Percentiles rank a stretch among this genome's conserved stretches.
Conservation (phyloP, 1,140 invertebrate species). For the Oppia nitens region DNA sequence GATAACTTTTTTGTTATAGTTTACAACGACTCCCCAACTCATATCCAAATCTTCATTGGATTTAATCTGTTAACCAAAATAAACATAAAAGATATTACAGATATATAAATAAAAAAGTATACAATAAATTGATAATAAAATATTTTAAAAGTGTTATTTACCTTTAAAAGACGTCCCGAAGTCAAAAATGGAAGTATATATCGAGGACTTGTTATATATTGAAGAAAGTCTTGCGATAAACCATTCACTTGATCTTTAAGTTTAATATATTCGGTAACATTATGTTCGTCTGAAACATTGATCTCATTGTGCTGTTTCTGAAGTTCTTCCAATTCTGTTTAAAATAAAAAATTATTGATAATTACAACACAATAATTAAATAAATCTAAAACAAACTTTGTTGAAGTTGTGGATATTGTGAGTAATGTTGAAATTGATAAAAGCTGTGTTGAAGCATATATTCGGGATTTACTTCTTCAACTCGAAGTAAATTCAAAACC, state of each 20-base stretch:
- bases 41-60: slow-evolving; percentile 70
- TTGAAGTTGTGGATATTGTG: slow-evolving; percentile 70
- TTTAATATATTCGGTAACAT: slow-evolving; percentile 63
- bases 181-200: slow-evolving; percentile 86
- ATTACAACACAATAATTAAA: slow-evolving; percentile 8
- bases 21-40: slow-evolving; percentile 90
- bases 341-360: slow-evolving; percentile 8
- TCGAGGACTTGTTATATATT: slow-evolving; percentile 63
- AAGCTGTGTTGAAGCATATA: slow-evolving; percentile 98
- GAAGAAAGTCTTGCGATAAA: slow-evolving; percentile 51
- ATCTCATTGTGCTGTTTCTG: neutral
- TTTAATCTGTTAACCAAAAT: slow-evolving; percentile 36
- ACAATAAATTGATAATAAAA: no score
- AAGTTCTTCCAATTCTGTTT: neutral
- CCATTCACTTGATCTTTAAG: slow-evolving; percentile 61
- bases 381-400: slow-evolving; percentile 43
- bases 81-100: slow-evolving; percentile 1
- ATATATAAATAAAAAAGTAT: no score
- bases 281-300: slow-evolving; percentile 18
- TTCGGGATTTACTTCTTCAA: slow-evolving; percentile 98
- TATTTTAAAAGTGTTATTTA: no score
- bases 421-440: slow-evolving; percentile 97
- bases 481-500: slow-evolving; percentile 85
- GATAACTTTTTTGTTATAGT: slow-evolving; percentile 60
- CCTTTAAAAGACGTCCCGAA: slow-evolving; percentile 76